Evolutionary conservation across 2,113 vertebrate genomes (phyloP), one percentile per base, ranked within the genome.

Genomic region (Oxygymnocypris stewartii): DNA sequence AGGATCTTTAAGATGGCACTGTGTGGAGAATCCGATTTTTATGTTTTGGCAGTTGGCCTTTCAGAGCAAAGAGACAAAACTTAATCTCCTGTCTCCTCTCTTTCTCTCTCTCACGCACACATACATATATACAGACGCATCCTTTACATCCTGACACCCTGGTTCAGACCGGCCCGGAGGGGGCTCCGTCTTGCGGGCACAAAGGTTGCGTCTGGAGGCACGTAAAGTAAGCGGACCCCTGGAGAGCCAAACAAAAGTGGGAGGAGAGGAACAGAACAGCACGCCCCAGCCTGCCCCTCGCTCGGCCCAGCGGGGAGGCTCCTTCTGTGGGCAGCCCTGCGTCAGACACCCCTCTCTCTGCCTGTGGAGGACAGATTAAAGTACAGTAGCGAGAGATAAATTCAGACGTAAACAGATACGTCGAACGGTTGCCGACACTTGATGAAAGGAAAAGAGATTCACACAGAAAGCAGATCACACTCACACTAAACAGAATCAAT

Each of bases 11-110:
- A 83, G 73, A 77, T 54, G 80, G 73, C 74, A 82, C 82, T 87
- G 79, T 84, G 79, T 87, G 86, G 80, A 87, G 86, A 87, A 87
- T 83, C 71, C 42, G 86, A 82, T 67, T 87, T 87, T 87, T 82
- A 87, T 42, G 73, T 63, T 83, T 54, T 87, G 86, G 80, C 86
- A 87, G 86, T 87, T 83, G 80, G 57, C 80, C 80, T 78, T 83
- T 78, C n/a, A 71, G 61, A 67, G 81, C 44, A 82, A 67, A 82
- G 73, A 65, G 59, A 78, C 86, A 78, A 84, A 87, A 67, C 80
- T 23, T 87, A 87, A 87, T 82, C 85, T 87, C 85, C 63, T 25
- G 71, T 88, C 69, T 63, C 37, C 44, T 79, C 77, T 85, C 84
- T 88, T 51, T 84, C 86, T 79, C 61, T 57, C 86, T 76, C 44